Evolutionary conservation across 2,888 invertebrate genomes (phyloP), one percentile per base, ranked within the genome.

Genomic region (Lycocerus yunnanus): DNA sequence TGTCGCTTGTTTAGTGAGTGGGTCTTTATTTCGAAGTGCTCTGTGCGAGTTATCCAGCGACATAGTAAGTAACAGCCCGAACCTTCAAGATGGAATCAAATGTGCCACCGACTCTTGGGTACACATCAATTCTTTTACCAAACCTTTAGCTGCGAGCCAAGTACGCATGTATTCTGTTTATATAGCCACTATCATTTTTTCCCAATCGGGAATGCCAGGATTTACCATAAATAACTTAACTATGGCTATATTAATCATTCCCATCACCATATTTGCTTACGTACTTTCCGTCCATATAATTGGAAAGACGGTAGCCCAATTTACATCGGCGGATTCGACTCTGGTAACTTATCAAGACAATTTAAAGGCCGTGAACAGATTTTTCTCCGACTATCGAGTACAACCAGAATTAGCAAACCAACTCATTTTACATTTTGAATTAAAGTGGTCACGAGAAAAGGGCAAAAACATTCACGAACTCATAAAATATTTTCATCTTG

Each of bases 331-430:
- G 11, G 58, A 69, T 18, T 66, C 66, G 1, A 13, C 68, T 9
- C 58, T 73, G 13, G 11, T 74, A n/a, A 59, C 58, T n/a, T 78
- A 78, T 20, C 79, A 79, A 60, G 65, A 70, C 5, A 27, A 61
- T 0, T 73, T 79, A 63, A 66, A 69, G 0, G 16, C 66, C 1
- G 15, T 77, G 2, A 63, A 58, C 10, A 43, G 15, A 9, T 77
- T 77, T 20, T 75, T 79, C 78, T 16, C 61, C 3, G 61, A 43
- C 1, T 21, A 65, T 20, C 65, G 68, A 8, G 68, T 79, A 0
- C 21, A 18, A 3, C n/a, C n/a, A 11, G 58, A 75, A 10, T 58
- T 79, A 16, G 70, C 70, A 59, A 66, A 70, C 11, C 21, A 72
- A 20, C 11, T 74, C 15, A 66, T 76, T n/a, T 58, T 61, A 2